Conservation (phyloP, 1,140 invertebrate genomes). For the Gonioctena quinquepunctata region DNA sequence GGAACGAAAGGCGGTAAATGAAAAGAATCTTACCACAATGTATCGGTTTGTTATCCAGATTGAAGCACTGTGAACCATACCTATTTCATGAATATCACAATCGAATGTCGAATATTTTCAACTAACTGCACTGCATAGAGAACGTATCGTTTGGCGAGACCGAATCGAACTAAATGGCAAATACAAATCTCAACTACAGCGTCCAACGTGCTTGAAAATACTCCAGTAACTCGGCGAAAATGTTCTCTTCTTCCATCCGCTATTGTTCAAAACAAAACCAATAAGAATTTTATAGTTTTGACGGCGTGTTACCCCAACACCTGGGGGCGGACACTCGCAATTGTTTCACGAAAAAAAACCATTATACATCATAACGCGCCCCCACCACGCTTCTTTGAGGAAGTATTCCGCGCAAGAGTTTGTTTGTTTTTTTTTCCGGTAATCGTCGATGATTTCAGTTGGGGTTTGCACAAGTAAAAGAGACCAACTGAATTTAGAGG, state of each 20-base stretch:
- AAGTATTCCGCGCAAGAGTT: background rate
- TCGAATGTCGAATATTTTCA: too few relatives aligned
- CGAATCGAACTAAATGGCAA: constrained; percentile 8
- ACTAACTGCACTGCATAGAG: background rate
- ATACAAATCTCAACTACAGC: background rate
- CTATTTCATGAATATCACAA: background rate
- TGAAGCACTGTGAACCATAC: background rate
- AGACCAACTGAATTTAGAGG: constrained; percentile 21
- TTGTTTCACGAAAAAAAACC: background rate
- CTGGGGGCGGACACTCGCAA: background rate
- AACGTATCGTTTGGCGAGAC: background rate
- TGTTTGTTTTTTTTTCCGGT: constrained; percentile 13
- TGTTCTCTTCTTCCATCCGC: background rate
- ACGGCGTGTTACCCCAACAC: background rate
- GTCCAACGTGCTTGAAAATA: constrained; percentile 13
- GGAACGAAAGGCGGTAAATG: background rate
- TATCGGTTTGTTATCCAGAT: background rate
- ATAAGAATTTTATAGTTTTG: constrained; percentile 13
- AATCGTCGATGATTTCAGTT: constrained; percentile 12
- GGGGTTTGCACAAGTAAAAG: constrained; percentile 17
- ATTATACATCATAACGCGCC: background rate
- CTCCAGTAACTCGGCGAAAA: constrained; percentile 3
- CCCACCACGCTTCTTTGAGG: background rate
- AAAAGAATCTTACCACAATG: constrained; percentile 5
- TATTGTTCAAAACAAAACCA: constrained; percentile 14